These are phyloP conservation scores for Dicentrarchus labrax DNA, from an alignment of 2,113 vertebrate genomes.

Conservation along the genomic window DNA sequence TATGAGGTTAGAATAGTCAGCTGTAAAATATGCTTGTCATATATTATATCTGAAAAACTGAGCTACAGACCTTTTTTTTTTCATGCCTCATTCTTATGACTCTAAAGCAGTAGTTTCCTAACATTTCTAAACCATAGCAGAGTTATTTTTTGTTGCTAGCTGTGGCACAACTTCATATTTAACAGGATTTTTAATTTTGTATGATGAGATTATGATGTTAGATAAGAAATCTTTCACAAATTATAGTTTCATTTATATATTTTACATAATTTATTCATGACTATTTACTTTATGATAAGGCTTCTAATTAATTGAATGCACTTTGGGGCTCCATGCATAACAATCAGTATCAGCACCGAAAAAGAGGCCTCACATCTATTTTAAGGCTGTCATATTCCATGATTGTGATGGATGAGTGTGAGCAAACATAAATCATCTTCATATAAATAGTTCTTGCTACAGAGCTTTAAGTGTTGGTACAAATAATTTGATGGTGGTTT, in stretches of 20 bases:
- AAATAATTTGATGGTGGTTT: not conserved
- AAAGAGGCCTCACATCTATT: not conserved
- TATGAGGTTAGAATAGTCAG: not conserved
- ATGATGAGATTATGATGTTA: not conserved
- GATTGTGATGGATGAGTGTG: not conserved
- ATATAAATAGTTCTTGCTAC: not conserved
- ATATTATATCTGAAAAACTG: not conserved
- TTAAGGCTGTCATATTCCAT: not conserved
- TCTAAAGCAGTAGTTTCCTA: not conserved
- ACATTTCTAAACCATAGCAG: not conserved
- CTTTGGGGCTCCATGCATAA: not conserved
- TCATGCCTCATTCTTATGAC: not conserved
- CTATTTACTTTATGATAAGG: not conserved
- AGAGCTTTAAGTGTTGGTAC: not conserved
- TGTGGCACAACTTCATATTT: not conserved
- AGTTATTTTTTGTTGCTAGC: not conserved
- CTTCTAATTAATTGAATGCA: not conserved
- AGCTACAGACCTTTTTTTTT: not conserved
- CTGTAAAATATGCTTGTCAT: conserved; percentile 23
- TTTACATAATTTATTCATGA: not conserved
- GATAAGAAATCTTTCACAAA: no score
- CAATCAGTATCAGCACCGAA: not conserved
- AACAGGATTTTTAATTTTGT: not conserved
- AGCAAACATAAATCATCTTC: conserved; percentile 11
- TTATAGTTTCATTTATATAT: not conserved